Base-by-base conservation (phyloP, 2,888 invertebrate genomes). In the Punctoribates punctum region DNA sequence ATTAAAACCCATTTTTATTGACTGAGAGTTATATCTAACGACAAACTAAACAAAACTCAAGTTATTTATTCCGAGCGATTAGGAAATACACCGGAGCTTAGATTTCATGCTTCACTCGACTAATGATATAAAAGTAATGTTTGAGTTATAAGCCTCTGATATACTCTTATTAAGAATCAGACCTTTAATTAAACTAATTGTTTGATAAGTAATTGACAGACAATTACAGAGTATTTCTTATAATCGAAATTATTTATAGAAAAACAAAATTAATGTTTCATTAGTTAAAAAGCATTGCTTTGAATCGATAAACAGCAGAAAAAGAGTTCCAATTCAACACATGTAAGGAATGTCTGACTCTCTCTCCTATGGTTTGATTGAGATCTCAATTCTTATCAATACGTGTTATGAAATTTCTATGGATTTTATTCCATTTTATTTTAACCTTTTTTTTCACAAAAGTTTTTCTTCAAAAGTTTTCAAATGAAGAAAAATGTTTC, bases 341-440 rank as follows among this genome's bases (percentile, higher is more conserved):
- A 60, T 17, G 60, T 9, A 42, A 11, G 42, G 11, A 42, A 42
- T 3, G 42, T 11, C 42, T 42, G 13, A 42, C 42, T 8, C 13
- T 11, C 13, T 42, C 11, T 42, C 13, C 13, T 11, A 5, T 13
- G 13, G 13, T 42, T 42, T 42, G 42, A 29, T 8, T 42, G 8
- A 67, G 34, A 67, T 67, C 42, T 60, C 25, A 25, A 15, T 60
- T 23, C 23, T 20, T 20, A 23, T 17, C 67, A 38, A 67, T 29
- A 67, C 42, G 67, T 67, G 67, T 67, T 42, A 20, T 42, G 42
- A 67, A 67, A 42, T 8, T 54, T 42, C 42, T 67, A 67, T 67
- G 8, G 8, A n/a, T 34, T 23, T 11, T 65, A 42, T 29, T 67
- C 17, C 38, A 38, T 29, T n/a, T 4, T 17, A 67, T 38, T 67